phyloP scores from a whole-genome alignment of 2,113 vertebrate species.

The Corythaeola cristata region DNA sequence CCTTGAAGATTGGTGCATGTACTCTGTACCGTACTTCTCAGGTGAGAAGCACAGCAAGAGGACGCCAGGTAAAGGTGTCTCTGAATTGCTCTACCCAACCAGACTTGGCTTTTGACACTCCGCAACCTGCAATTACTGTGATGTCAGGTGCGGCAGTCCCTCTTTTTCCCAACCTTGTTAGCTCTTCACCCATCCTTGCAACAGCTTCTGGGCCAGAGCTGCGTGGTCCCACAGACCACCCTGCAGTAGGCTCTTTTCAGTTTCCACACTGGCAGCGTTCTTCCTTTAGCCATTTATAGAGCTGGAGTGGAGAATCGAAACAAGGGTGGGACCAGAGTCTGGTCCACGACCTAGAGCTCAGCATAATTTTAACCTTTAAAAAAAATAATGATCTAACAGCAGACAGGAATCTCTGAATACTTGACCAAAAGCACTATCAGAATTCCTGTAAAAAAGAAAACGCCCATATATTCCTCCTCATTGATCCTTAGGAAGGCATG shows the following conservation, averaged over 20 bases:
- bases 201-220: neutral
- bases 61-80: neutral
- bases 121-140: neutral
- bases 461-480: neutral
- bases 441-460: neutral
- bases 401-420: neutral
- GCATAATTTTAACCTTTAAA: neutral
- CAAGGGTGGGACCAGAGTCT: neutral
- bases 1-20: neutral
- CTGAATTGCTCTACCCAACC: neutral
- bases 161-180: neutral
- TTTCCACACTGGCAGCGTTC: neutral
- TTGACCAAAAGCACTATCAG: neutral
- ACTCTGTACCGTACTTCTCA: neutral
- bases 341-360: neutral
- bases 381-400: neutral
- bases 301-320: neutral
- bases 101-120: neutral
- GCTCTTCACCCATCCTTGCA: neutral
- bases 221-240: neutral
- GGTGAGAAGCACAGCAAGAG: neutral
- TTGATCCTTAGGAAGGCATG: neutral
- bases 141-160: neutral
- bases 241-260: neutral
- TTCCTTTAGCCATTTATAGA: neutral